phyloP scores from a whole-genome alignment of 2,888 invertebrate species.

The Anticlea derivata region DNA sequence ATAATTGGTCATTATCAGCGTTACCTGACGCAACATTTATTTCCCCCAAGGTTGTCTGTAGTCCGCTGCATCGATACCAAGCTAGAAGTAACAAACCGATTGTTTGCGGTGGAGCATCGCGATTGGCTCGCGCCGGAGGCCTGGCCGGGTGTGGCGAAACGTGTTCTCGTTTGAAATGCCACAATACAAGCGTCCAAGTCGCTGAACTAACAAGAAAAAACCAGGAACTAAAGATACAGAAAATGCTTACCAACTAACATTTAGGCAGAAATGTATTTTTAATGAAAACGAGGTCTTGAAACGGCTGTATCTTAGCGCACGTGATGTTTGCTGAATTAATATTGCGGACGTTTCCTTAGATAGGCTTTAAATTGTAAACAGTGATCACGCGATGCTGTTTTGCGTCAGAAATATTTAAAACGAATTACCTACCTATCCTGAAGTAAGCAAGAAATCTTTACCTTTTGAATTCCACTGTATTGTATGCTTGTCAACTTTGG shows the following conservation, averaged over 20 bases:
- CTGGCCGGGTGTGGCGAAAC: constrained; percentile 79
- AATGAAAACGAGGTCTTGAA: constrained; percentile 3
- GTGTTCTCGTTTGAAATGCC: constrained; percentile 57
- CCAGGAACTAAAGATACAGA: constrained; percentile 43
- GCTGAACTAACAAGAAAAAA: constrained; percentile 45
- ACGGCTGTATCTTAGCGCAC: constrained; percentile 21
- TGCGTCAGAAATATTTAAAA: not conserved
- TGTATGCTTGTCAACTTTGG: no score
- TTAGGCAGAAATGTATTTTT: not conserved
- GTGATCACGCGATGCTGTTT: constrained; percentile 26
- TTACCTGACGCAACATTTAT: constrained; percentile 62
- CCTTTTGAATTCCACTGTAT: no score
- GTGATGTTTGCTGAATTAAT: constrained; percentile 42
- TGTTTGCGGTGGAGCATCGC: constrained; percentile 58
- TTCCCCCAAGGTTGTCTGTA: constrained; percentile 69
- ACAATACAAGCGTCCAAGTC: constrained; percentile 46
- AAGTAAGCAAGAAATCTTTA: constrained; percentile 3
- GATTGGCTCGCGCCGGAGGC: constrained; percentile 74
- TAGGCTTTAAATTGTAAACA: constrained; percentile 25
- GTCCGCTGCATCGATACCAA: constrained; percentile 64
- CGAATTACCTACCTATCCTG: no score
- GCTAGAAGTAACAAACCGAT: constrained; percentile 44
- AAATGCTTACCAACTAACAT: constrained; percentile 3
- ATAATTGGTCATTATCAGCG: constrained; percentile 38
- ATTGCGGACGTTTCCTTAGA: constrained; percentile 34